Evolutionary conservation across 1,140 invertebrate genomes (phyloP).

Genomic region (Diorhabda carinulata): DNA sequence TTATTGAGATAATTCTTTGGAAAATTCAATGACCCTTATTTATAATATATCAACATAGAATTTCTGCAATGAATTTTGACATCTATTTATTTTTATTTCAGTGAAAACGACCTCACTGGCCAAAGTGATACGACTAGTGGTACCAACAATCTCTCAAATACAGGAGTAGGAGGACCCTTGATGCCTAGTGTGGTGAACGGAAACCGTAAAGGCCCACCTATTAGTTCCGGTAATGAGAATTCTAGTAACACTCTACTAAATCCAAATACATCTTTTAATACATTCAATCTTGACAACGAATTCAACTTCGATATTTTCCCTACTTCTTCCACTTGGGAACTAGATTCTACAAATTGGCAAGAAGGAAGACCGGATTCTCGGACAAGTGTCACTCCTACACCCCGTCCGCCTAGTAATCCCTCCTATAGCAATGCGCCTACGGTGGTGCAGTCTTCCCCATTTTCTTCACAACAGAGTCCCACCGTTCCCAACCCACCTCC

Average conservation of each 20-base stretch:
- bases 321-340: conserved; percentile 51
- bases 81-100: conserved; percentile 32
- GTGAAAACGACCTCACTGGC: conserved; percentile 52
- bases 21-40: too few relatives aligned
- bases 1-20: too few relatives aligned
- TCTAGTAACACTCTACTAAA: conserved; percentile 46
- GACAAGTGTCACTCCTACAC: conserved; percentile 52
- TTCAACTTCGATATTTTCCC: conserved; percentile 59
- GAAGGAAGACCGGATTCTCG: conserved; percentile 56
- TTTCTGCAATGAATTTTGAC: too few relatives aligned
- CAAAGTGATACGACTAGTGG: conserved; percentile 47
- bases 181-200: conserved; percentile 65
- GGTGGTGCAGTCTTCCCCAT: conserved; percentile 50
- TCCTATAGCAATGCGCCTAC: conserved; percentile 50
- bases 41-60: too few relatives aligned
- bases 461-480: conserved; percentile 51
- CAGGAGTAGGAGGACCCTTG: conserved; percentile 56
- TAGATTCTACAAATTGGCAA: conserved; percentile 48
- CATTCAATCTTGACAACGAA: conserved; percentile 53
- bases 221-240: conserved; percentile 43
- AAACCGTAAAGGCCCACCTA: conserved; percentile 40
- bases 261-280: conserved; percentile 45
- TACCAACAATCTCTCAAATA: conserved; percentile 27
- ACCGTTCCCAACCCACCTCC: conserved; percentile 47
- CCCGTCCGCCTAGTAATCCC: conserved; percentile 51